Evolutionary conservation across 2,113 vertebrate species (phyloP).

Genomic region (Pteruthius melanotis): DNA sequence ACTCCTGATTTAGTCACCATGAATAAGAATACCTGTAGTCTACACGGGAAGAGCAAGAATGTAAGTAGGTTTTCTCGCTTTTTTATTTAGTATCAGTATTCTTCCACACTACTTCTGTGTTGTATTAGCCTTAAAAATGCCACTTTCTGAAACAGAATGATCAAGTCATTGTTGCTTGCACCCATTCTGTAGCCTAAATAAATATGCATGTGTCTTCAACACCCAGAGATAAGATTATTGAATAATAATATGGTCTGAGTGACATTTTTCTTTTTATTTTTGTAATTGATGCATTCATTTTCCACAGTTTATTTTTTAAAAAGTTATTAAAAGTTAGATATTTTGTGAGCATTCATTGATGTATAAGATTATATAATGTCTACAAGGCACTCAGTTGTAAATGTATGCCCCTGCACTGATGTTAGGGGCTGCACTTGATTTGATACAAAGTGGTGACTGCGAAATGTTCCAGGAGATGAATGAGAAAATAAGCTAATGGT

Average conservation of each 20-base stretch:
- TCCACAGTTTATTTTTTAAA: neutral
- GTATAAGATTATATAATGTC: neutral
- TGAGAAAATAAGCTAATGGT: neutral
- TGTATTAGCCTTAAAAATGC: neutral
- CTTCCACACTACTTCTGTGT: neutral
- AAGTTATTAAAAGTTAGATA: neutral
- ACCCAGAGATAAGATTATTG: neutral
- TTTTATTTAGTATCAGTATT: neutral
- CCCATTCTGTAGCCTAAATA: neutral
- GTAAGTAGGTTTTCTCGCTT: constrained; percentile 60
- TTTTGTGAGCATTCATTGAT: neutral
- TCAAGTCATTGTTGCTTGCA: neutral
- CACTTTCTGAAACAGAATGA: neutral
- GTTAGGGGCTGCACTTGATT: neutral
- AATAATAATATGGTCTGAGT: neutral
- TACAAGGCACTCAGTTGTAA: neutral
- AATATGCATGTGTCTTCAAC: neutral
- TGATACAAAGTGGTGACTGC: neutral
- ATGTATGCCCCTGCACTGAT: neutral
- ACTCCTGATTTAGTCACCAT: constrained; percentile 44
- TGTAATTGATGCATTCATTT: neutral
- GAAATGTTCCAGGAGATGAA: neutral
- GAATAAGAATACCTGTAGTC: constrained; percentile 54
- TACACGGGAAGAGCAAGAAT: constrained; percentile 67
- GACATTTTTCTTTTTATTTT: neutral